phyloP scores from a whole-genome alignment of 1,140 invertebrate genomes.

The Eubasilissa regina region DNA sequence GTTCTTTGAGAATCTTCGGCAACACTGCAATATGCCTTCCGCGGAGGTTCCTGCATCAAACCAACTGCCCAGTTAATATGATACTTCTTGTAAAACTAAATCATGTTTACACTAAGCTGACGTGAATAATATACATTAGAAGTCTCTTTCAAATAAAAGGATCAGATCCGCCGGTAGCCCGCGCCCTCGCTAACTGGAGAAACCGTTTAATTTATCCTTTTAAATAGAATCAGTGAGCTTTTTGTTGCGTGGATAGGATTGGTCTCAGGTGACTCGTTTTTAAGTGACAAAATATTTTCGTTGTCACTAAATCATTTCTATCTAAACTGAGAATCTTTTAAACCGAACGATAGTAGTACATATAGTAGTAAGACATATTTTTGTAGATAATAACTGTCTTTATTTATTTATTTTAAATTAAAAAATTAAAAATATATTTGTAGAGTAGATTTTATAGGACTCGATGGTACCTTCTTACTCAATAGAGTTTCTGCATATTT shows the following conservation, averaged over 20 bases:
- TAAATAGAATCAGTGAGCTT: slow-evolving; percentile 16
- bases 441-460: too few relatives aligned
- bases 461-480: too few relatives aligned
- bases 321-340: not conserved
- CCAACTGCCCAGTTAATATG: slow-evolving; percentile 18
- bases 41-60: not conserved
- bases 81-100: slow-evolving; percentile 48
- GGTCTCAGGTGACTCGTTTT: not conserved
- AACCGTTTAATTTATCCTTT: slow-evolving; percentile 15
- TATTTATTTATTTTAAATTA: too few relatives aligned
- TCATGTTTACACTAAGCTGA: slow-evolving; percentile 52
- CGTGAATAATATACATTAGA: slow-evolving; percentile 50
- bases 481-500: too few relatives aligned
- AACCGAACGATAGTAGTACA: too few relatives aligned
- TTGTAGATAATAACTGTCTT: too few relatives aligned
- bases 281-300: slow-evolving; percentile 22
- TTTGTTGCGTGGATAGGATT: slow-evolving; percentile 2
- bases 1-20: too few relatives aligned
- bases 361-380: too few relatives aligned
- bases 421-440: too few relatives aligned
- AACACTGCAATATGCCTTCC: too few relatives aligned
- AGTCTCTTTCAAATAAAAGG: slow-evolving; percentile 9
- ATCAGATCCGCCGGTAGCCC: not conserved
- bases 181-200: not conserved
- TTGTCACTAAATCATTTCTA: not conserved